Evolutionary conservation across 2,797 vertebrate genomes (phyloP).

Genomic region (Rhodeus uyekii): DNA sequence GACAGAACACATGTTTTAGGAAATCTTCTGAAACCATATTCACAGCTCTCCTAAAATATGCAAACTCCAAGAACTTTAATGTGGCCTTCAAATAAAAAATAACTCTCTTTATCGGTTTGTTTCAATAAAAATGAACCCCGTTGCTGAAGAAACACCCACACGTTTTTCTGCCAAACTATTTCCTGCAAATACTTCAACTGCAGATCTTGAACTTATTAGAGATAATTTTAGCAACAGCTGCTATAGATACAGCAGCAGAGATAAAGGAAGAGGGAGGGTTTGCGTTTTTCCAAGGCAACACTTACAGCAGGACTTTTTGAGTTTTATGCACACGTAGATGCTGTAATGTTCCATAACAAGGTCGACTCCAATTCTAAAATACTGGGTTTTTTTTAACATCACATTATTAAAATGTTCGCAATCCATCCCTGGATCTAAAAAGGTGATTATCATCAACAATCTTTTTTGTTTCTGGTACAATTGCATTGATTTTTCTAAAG

Average conservation of each 20-base stretch:
- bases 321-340: background rate
- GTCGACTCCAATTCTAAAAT: background rate
- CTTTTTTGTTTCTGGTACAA: background rate
- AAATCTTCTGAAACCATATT: background rate
- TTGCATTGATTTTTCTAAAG: background rate
- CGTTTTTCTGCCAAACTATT: background rate
- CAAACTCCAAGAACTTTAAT: background rate
- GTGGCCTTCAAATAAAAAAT: background rate
- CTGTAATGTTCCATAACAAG: background rate
- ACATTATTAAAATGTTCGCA: no score
- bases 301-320: background rate
- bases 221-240: constrained; percentile 1
- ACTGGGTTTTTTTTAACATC: background rate
- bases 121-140: background rate
- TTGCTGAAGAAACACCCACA: constrained; percentile 13
- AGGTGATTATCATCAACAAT: background rate
- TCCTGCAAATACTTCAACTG: background rate
- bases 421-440: background rate
- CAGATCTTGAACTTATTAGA: background rate
- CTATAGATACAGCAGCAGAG: background rate
- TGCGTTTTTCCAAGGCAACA: background rate
- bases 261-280: background rate
- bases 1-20: background rate
- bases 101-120: background rate
- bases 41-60: background rate